Evolutionary conservation across 2,797 vertebrate genomes (phyloP), one percentile per base, ranked within the genome.

Genomic region (Hyperoplus lanceolatus): DNA sequence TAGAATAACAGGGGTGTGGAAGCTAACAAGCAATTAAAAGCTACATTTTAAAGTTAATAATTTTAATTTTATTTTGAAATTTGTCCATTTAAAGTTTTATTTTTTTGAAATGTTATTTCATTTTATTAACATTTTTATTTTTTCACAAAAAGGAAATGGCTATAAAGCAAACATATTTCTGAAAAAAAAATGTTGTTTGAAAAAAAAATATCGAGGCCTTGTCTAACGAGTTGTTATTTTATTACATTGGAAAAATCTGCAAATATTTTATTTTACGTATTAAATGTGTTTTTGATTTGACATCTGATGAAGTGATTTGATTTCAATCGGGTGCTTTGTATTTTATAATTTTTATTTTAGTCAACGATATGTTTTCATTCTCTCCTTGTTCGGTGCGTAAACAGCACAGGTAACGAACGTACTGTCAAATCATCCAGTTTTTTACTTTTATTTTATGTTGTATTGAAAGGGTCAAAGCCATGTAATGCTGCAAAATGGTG

Each of bases 171-270:
- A 56, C 3, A 36, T 12, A 59, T 75, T 68, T 72, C 21, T 70
- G 49, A 54, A 21, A 73, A 62, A 41, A 69, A 76, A 42, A 36
- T 59, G 77, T 70, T 29, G 16, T 66, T 46, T 15, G 53, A 29
- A 29, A 29, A 29, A 41, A 18, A 15, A 81, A 58, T 62, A 57
- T 63, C 4, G 85, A 89, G 90, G 91, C 90, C 90, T 92, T 29
- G 29, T 29, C 29, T 29, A 29, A 29, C 29, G 29, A 29, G 29
- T 29, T 29, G 29, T 29, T 29, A 3, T 29, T 29, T 29, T 29
- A 3, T 29, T 29, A 29, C 29, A 29, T 29, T 29, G 29, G 29
- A 29, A 29, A 29, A 29, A 29, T 29, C 87, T 87, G 56, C 45
- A 54, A 72, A 57, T 53, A 5, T 73, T 72, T 79, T 65, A 39